phyloP scores from a whole-genome alignment of 1,140 invertebrate species.

The Cyclina sinensis region DNA sequence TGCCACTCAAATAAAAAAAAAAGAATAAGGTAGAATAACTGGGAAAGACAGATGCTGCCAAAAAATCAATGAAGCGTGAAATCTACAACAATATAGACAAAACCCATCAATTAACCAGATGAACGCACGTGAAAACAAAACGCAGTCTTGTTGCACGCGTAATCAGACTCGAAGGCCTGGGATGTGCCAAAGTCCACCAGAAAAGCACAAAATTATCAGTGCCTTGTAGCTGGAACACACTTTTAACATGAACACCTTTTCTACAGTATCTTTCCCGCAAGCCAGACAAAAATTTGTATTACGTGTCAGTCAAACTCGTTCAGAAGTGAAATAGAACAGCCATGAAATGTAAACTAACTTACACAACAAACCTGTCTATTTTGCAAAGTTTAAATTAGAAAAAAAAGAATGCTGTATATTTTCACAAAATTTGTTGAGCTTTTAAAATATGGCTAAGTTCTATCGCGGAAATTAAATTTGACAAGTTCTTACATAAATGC shows the following conservation, averaged over 20 bases:
- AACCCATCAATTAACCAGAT: conserved; percentile 29
- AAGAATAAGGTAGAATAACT: no score
- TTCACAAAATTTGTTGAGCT: no score
- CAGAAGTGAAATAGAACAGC: conserved; percentile 17
- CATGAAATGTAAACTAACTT: background rate
- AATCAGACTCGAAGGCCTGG: background rate
- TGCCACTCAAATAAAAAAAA: no score
- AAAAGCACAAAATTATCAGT: background rate
- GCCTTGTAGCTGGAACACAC: background rate
- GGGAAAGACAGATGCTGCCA: background rate
- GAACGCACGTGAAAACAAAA: conserved; percentile 30
- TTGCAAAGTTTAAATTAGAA: no score
- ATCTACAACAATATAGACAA: conserved; percentile 8
- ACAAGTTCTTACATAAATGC: background rate
- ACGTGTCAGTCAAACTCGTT: conserved; percentile 22
- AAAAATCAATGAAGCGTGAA: background rate
- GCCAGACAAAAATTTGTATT: background rate
- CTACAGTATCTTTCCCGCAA: no score
- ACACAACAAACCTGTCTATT: no score
- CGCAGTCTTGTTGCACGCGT: background rate
- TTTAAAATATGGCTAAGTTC: background rate
- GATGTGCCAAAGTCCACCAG: background rate
- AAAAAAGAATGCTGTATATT: no score
- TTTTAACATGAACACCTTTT: no score
- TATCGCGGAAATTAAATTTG: background rate